Evolutionary conservation across 2,797 vertebrate species (phyloP).

Genomic region (Arctocebus calabarensis): DNA sequence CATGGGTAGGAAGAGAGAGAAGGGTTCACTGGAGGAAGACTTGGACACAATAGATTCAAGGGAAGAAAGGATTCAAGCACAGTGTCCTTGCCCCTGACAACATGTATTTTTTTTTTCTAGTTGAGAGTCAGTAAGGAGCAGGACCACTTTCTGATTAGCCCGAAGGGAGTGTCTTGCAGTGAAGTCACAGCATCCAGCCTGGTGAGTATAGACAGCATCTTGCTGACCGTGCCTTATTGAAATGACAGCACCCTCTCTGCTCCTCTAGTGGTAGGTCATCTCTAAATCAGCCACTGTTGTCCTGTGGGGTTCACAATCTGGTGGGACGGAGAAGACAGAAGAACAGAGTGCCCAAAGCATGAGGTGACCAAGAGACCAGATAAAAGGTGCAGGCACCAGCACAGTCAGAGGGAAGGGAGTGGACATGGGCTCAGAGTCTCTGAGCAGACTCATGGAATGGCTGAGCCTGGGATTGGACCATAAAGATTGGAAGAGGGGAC

Average conservation of each 20-base stretch:
- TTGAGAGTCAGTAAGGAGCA: constrained; percentile 98
- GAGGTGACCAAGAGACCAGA: not conserved
- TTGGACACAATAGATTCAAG: not conserved
- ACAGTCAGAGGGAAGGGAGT: not conserved
- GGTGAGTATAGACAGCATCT: constrained; percentile 88
- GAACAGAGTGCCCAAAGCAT: not conserved
- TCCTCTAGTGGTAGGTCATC: not conserved
- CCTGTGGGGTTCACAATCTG: not conserved
- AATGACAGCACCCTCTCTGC: not conserved
- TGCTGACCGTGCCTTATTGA: not conserved
- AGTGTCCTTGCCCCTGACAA: not conserved
- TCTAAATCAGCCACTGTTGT: not conserved
- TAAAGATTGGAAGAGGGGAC: not conserved
- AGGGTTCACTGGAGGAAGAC: not conserved
- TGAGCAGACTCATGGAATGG: not conserved
- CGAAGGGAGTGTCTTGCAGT: constrained; percentile 93
- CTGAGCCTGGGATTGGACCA: not conserved
- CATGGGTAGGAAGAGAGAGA: not conserved
- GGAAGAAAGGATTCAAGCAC: not conserved
- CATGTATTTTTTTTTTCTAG: constrained; percentile 84
- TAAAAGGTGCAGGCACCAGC: not conserved
- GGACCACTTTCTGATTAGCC: constrained; percentile 96
- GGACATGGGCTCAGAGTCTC: not conserved
- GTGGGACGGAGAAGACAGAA: not conserved
- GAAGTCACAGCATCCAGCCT: constrained; percentile 96